Base-by-base conservation (phyloP, 2,888 invertebrate species). In the Calameuta pallipes region DNA sequence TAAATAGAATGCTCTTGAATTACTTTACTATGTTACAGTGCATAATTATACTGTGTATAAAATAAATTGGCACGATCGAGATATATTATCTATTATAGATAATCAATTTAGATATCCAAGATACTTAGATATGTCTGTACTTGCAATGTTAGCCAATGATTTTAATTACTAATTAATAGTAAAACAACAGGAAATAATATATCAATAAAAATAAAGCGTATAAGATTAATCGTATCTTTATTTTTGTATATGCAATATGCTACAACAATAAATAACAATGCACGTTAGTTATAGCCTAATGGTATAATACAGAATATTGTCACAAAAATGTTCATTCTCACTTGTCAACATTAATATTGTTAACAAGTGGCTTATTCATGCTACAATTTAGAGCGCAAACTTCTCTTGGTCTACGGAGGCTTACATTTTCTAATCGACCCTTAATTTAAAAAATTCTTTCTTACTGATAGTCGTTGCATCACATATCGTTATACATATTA, bases 401-500 rank as follows among this genome's bases (percentile, higher is more conserved):
- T 69, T 69, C 23, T 41, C 68, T 78, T 75, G 75, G 75, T 78
- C 78, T 78, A 78, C 31, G 75, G 73, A 76, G 73, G 69, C 36
- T 36, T 68, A 30, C n/a, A 34, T 23, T 56, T 23, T 56, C 23
- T 56, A 76, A 23, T 76, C 76, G 23, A 31, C 34, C 23, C 78
- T 70, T 75, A 34, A 71, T 56, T 75, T 13, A 70, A 36, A n/a
- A 71, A 68, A 36, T 15, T 73, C 31, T 36, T 15, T 70, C 33
- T 70, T 79, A 76, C 76, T 76, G 79, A 79, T 79, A 79, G 79
- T 79, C 79, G 70, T 76, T 79, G 79, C 76, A 79, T 79, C 76
- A 79, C 76, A 76, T 76, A 69, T 79, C 76, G 79, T 79, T 79
- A 74, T 76, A 56, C 56, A 56, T 9, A 23, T 56, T 56, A 56